A percentile compares a stretch with the other conserved stretches of the same genome.
These are phyloP conservation scores for Philereme transversata DNA, from an alignment of 2,888 invertebrate genomes.

Conservation along the genomic window DNA sequence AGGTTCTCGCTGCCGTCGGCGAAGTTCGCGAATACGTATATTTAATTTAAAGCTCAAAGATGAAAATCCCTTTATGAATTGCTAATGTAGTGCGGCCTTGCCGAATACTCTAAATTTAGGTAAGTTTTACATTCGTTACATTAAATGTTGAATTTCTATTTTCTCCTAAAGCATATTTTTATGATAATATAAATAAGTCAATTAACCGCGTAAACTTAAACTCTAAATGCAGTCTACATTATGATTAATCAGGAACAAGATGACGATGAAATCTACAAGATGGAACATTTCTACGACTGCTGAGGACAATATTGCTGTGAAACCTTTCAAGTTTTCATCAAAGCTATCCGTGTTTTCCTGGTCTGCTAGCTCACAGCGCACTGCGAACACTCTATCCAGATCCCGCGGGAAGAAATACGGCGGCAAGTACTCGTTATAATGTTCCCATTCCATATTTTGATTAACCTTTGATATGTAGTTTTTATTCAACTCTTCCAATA, in stretches of 20 bases:
- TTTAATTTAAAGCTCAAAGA: constrained; percentile 16
- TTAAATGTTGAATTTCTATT: neutral
- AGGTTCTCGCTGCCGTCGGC: neutral
- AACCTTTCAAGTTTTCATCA: constrained; percentile 81
- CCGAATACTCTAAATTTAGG: neutral
- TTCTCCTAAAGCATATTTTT: neutral
- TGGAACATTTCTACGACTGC: constrained; percentile 72
- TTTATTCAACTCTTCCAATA: constrained; percentile 53
- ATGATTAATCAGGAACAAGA: constrained; percentile 33
- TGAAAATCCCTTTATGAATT: constrained; percentile 26
- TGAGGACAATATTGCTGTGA: constrained; percentile 64
- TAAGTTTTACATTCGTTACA: neutral
- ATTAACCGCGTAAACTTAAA: neutral
- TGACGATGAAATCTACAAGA: constrained; percentile 44
- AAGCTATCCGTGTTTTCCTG: constrained; percentile 57
- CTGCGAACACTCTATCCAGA: constrained; percentile 51
- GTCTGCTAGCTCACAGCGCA: constrained; percentile 53
- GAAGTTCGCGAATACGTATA: neutral
- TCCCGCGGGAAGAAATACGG: constrained; percentile 62
- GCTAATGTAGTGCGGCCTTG: constrained; percentile 3
- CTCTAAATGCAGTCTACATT: too few species aligned
- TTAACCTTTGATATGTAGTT: constrained; percentile 38
- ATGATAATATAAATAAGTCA: neutral
- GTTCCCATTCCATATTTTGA: constrained; percentile 38
- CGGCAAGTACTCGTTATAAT: constrained; percentile 46